A percentile compares a stretch with the other conserved stretches of the same genome.
phyloP scores from a whole-genome alignment of 1,140 invertebrate genomes.

The Drosophila nikananu region DNA sequence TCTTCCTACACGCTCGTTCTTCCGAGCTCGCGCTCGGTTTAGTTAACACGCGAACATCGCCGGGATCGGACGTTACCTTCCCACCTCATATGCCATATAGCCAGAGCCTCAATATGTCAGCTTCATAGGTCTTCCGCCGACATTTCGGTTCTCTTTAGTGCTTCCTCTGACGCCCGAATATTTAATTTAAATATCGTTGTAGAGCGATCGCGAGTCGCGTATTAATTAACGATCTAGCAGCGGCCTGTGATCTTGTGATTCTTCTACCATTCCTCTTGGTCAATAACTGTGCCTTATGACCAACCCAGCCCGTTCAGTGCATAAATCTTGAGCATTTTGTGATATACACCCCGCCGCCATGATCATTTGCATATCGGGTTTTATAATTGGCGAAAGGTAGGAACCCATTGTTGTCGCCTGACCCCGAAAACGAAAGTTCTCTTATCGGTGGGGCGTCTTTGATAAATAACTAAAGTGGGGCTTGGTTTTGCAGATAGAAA shows the following conservation, averaged over 20 bases:
- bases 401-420: slow-evolving; percentile 21
- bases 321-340: slow-evolving; percentile 40
- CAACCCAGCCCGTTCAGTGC: slow-evolving; percentile 12
- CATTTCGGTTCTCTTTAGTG: slow-evolving; percentile 27
- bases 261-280: slow-evolving; percentile 27
- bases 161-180: slow-evolving; percentile 55
- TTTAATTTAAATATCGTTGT: slow-evolving; percentile 63
- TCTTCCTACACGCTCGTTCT: slow-evolving; percentile 23
- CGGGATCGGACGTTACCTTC: slow-evolving; percentile 63
- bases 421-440: slow-evolving; percentile 65
- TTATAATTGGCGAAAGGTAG: slow-evolving; percentile 88
- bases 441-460: slow-evolving; percentile 4
- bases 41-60: slow-evolving; percentile 75
- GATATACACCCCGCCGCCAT: slow-evolving; percentile 80
- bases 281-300: slow-evolving; percentile 52
- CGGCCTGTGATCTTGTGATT: slow-evolving; percentile 53
- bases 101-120: neutral
- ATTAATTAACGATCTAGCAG: slow-evolving; percentile 33
- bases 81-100: slow-evolving; percentile 7
- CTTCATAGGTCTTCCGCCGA: slow-evolving; percentile 21
- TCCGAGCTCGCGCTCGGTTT: slow-evolving; percentile 62
- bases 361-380: slow-evolving; percentile 89
- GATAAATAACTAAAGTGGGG: slow-evolving; percentile 5
- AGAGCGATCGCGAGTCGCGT: slow-evolving; percentile 30
- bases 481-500: neutral